Base-by-base conservation (phyloP, 23 tunicate species). In the Trididemnum clinides region DNA sequence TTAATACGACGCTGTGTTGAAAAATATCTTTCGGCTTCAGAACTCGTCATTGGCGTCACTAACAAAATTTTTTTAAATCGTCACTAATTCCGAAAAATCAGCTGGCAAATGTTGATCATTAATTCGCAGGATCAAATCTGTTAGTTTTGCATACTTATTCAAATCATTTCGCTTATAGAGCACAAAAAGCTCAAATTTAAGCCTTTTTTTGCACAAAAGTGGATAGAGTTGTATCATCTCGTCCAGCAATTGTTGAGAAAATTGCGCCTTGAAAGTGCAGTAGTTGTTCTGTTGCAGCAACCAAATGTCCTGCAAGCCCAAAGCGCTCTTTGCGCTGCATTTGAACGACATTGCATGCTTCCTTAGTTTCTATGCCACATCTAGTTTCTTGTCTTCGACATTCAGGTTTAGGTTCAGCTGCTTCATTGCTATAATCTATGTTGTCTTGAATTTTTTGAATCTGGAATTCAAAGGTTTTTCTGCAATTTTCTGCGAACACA, bases 11-110 rank as follows among this genome's bases (percentile, higher is more conserved):
- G 36, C 36, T 28, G 75, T 5, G 75, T 69, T 28, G 75, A 69
- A 30, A 69, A 69, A 37, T 37, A 5, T 27, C 75, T 28, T 69
- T 69, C 75, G 4, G 38, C 38, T 39, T 77, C 82, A 23, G 82
- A 49, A 5, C 64, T 77, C 49, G 82, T 77, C 82, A 77, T 77
- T 50, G 82, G 82, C 18, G 62, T 77, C 0, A 35, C 37, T 39
- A 77, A 4, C 30, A 77, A 51, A 34, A 77, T 77, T 77, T 77
- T 44, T 1, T 44, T 7, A 30, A 77, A 33, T 49, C 50, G n/a
- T 44, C 33, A 35, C 22, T 31, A 77, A 26, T 77, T 77, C 82
- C 21, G 44, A 39, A 28, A 77, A 39, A 25, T 19, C 64, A 22
- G 30, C 36, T 1, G 27, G 34, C 63, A 77, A 51, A 32, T 77